phyloP scores from a whole-genome alignment of 2,113 vertebrate species.

The Microcebus ravelobensis region DNA sequence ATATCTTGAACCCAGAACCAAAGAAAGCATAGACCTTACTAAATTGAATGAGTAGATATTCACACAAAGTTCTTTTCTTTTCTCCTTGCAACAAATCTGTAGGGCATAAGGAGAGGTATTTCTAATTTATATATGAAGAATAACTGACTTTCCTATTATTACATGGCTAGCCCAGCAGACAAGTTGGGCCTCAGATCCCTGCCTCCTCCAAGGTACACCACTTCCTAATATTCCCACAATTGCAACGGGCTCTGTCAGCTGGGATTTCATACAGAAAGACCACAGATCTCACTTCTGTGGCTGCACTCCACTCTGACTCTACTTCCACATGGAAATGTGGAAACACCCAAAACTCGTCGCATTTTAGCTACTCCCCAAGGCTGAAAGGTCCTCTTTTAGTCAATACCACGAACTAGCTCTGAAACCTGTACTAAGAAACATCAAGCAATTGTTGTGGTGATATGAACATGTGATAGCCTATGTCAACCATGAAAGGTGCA shows the following conservation, averaged over 20 bases:
- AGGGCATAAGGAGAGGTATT: neutral
- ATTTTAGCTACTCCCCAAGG: neutral
- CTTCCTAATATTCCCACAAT: neutral
- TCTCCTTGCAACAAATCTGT: neutral
- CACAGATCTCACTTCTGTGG: neutral
- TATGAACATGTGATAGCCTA: conserved; percentile 9
- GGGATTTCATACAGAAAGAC: neutral
- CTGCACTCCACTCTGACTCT: neutral
- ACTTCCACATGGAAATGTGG: neutral
- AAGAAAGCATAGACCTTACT: neutral
- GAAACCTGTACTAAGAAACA: neutral
- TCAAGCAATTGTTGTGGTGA: neutral
- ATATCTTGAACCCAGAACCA: neutral
- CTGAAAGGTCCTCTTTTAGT: neutral
- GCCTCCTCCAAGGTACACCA: neutral
- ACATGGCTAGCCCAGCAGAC: neutral
- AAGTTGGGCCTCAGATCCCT: neutral
- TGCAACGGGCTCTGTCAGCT: neutral
- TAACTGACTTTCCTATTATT: neutral
- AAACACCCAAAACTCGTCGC: neutral
- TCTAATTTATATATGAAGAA: neutral
- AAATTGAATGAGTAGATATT: neutral
- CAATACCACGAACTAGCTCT: neutral
- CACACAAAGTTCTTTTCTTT: neutral
- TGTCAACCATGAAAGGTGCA: neutral